phyloP scores from a whole-genome alignment of 2,797 vertebrate genomes.

The Notolabrus celidotus region DNA sequence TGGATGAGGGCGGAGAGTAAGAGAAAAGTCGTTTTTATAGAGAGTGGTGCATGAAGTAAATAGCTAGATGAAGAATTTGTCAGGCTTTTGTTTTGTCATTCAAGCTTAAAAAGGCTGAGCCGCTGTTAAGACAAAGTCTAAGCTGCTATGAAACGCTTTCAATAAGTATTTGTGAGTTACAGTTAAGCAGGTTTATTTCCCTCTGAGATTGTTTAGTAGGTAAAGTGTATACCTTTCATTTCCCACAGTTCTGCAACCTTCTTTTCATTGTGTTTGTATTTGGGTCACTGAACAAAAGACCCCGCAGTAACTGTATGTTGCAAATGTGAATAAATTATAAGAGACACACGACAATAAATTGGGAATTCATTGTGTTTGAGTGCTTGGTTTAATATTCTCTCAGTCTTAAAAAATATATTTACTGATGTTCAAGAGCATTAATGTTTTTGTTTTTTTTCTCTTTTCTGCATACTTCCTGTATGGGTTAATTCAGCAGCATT shows the following conservation, averaged over 20 bases:
- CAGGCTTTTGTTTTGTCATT: slow-evolving; percentile 38
- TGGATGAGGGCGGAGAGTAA: slow-evolving; percentile 25
- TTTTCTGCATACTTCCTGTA: slow-evolving; percentile 72
- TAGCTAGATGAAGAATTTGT: not conserved
- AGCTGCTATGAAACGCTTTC: not conserved
- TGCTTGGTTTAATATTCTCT: slow-evolving; percentile 44
- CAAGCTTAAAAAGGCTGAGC: not conserved
- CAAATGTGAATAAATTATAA: slow-evolving; percentile 32
- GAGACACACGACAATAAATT: slow-evolving; percentile 45
- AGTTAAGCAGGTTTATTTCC: not conserved
- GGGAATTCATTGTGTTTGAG: slow-evolving; percentile 47
- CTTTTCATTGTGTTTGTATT: no score
- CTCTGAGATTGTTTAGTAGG: not conserved
- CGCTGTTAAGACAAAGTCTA: slow-evolving; percentile 6
- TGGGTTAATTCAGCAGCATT: slow-evolving; percentile 84
- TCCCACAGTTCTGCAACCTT: no score
- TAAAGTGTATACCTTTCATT: no score
- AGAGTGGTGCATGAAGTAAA: slow-evolving; percentile 12
- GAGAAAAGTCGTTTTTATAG: slow-evolving; percentile 6
- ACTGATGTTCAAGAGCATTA: slow-evolving; percentile 80
- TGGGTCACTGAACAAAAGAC: no score
- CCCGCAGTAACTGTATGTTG: no score
- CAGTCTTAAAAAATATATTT: slow-evolving; percentile 69
- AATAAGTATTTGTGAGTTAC: slow-evolving; percentile 2
- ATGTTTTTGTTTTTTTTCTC: slow-evolving; percentile 84